Base-by-base conservation (phyloP, 2,888 invertebrate genomes). In the Spodoptera picta region DNA sequence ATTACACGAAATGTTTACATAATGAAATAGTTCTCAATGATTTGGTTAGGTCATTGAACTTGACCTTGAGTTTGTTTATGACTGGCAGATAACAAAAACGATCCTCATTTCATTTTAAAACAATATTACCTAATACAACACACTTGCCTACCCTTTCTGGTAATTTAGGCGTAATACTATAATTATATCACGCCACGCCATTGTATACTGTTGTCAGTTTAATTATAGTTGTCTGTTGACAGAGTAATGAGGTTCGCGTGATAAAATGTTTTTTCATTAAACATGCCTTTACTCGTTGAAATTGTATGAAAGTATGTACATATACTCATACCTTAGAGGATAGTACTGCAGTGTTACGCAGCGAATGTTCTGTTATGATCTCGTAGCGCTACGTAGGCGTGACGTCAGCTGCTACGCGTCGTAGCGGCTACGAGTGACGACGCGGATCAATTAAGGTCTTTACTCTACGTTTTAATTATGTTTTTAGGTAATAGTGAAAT, bases 321-420 rank as follows among this genome's bases (percentile, higher is more conserved):
- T n/a, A 23, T 45, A 1, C 42, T 44, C 31, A n/a, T 60, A 14
- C 6, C 24, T 23, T 36, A 12, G 7, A 43, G n/a, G 12, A 9
- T 19, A 50, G 10, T 19, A 48, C 48, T 60, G 48, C 52, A 60
- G 47, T 69, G 42, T 14, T 19, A 31, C 42, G 23, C 42, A 55
- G 19, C n/a, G 7, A 43, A 27, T 52, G n/a, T 48, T 61, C 4
- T 54, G 46, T 62, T 61, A 58, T 41, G 42, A 19, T 10, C 27
- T n/a, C 69, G 69, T 73, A 50, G 52, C 62, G 36, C n/a, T 12
- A 11, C 46, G 47, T 64, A 56, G 56, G 23, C 5, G 36, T 60
- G 68, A 73, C 55, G 60, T 73, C 68, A 55, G n/a, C 19, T 46
- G n/a, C 48, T 65, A 49, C 53, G 44, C 48, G n/a, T 27, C 10